Conservation (phyloP, 2,888 invertebrate species). For the Pheosia gnoma region DNA sequence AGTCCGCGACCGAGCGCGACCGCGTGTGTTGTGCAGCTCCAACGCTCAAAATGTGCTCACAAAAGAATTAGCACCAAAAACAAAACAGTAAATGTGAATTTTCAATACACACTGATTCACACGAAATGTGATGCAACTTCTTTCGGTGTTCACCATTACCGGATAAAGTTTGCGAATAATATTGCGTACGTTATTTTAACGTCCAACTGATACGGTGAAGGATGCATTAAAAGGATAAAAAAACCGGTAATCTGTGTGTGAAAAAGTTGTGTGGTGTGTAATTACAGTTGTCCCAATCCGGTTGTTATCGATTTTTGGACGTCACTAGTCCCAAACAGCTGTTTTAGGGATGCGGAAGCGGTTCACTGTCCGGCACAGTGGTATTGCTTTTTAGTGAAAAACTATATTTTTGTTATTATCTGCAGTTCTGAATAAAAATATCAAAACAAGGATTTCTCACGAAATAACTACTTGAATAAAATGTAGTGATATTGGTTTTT, state of each 20-base stretch:
- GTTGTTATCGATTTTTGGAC: slow-evolving; percentile 74
- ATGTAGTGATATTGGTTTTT: too few relatives aligned
- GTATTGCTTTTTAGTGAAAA: slow-evolving; percentile 15
- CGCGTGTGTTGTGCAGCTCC: slow-evolving; percentile 56
- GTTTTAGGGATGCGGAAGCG: slow-evolving; percentile 68
- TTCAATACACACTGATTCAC: slow-evolving; percentile 27
- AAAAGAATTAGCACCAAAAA: slow-evolving; percentile 53
- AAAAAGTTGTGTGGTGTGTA: slow-evolving; percentile 60
- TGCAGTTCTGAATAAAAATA: too few relatives aligned
- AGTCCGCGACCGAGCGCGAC: slow-evolving; percentile 72
- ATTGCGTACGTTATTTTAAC: slow-evolving; percentile 32
- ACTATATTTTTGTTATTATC: neutral
- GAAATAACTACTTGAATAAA: neutral
- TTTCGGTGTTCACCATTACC: slow-evolving; percentile 20
- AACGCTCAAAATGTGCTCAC: slow-evolving; percentile 48
- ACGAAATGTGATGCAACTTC: slow-evolving; percentile 33
- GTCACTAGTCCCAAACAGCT: slow-evolving; percentile 72
- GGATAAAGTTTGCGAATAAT: slow-evolving; percentile 9
- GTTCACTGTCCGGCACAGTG: slow-evolving; percentile 30
- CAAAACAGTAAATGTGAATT: slow-evolving; percentile 50
- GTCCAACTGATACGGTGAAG: slow-evolving; percentile 40
- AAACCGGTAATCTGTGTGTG: slow-evolving; percentile 64
- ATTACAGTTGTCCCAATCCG: slow-evolving; percentile 57
- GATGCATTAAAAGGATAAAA: slow-evolving; percentile 52
- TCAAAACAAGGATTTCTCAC: too few relatives aligned